Conservation (phyloP, 1,140 invertebrate genomes). For the Heliconius melpomene region DNA sequence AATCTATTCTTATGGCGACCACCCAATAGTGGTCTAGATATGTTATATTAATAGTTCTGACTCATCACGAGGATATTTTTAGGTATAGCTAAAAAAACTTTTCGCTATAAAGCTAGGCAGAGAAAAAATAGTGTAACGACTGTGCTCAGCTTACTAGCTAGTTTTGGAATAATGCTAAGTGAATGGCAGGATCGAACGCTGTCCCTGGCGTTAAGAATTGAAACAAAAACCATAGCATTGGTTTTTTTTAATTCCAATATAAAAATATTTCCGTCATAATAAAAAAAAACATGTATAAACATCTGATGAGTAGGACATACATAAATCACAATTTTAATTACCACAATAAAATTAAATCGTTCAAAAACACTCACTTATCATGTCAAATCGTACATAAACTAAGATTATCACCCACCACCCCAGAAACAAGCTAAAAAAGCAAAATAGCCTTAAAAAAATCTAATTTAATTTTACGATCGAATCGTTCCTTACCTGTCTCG, state of each 20-base stretch:
- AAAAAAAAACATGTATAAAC: background rate
- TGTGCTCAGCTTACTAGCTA: no score
- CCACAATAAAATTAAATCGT: slow-evolving; percentile 4
- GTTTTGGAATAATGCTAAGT: no score
- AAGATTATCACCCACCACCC: slow-evolving; percentile 17
- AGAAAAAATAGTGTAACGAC: no score
- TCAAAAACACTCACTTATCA: slow-evolving; percentile 1
- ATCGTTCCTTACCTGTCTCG: slow-evolving; percentile 53
- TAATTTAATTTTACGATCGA: slow-evolving; percentile 66
- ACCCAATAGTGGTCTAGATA: slow-evolving; percentile 37
- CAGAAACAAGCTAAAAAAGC: slow-evolving; percentile 10
- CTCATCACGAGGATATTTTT: background rate
- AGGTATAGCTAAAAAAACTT: background rate
- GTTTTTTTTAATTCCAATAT: background rate
- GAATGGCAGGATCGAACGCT: no score
- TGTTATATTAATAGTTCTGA: background rate
- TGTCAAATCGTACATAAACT: slow-evolving; percentile 8
- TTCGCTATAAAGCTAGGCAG: no score
- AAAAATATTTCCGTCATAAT: background rate
- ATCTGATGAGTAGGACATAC: background rate
- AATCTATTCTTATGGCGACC: slow-evolving; percentile 37
- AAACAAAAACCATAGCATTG: no score
- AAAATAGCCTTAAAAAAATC: slow-evolving; percentile 48
- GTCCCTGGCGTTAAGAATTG: background rate
- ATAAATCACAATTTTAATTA: slow-evolving; percentile 2